Evolutionary conservation across 2,797 vertebrate species (phyloP).

Genomic region (Momotus momota): DNA sequence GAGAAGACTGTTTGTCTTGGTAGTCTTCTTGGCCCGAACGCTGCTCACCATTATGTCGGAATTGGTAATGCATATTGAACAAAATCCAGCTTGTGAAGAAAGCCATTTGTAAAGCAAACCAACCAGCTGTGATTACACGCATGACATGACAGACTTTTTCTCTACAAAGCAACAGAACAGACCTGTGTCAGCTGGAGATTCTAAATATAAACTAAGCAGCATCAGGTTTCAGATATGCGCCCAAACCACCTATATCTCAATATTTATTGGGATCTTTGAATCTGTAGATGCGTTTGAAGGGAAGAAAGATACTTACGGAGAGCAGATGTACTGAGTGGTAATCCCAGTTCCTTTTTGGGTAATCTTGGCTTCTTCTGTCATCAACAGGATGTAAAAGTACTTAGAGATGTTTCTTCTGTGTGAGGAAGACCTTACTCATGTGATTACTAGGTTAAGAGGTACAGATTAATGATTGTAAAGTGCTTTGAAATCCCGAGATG

Average conservation of each 20-base stretch:
- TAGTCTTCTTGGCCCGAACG: not conserved
- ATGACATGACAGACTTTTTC: not conserved
- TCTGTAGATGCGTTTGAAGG: not conserved
- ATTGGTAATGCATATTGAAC: not conserved
- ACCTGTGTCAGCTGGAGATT: not conserved
- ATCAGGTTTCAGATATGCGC: conserved; percentile 9
- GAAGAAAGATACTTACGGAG: not conserved
- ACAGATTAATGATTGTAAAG: conserved; percentile 29
- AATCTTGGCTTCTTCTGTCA: not conserved
- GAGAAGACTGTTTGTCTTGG: not conserved
- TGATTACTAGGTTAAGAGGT: conserved; percentile 32
- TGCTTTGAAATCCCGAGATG: conserved; percentile 51
- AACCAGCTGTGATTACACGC: not conserved
- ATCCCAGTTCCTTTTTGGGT: not conserved
- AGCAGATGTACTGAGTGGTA: not conserved
- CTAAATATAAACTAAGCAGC: conserved; percentile 21
- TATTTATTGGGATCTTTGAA: conserved; percentile 12
- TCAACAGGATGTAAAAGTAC: not conserved
- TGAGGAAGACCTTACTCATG: conserved; percentile 31
- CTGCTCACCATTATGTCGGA: not conserved
- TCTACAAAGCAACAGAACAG: not conserved
- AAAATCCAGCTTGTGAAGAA: not conserved
- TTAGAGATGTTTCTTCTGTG: conserved; percentile 14
- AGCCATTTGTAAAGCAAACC: not conserved
- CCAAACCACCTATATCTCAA: not conserved